Evolutionary conservation across 2,113 vertebrate species (phyloP).

Genomic region (Genyomyrus donnyi): DNA sequence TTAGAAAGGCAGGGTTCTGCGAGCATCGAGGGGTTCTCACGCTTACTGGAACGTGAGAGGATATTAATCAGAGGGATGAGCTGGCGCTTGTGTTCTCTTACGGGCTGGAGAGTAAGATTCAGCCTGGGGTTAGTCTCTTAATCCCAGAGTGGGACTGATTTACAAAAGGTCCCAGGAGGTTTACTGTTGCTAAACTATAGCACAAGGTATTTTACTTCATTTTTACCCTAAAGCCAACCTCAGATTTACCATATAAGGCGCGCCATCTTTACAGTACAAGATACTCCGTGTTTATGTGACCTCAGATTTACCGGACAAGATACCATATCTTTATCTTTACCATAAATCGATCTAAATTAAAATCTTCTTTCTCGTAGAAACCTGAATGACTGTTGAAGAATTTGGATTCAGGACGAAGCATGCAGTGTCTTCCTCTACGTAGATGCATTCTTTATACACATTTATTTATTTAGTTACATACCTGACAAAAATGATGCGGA

Average conservation of each 20-base stretch:
- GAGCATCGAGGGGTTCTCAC: not conserved
- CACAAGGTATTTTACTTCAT: not conserved
- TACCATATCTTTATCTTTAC: not conserved
- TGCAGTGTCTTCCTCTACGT: not conserved
- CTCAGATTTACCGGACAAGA: not conserved
- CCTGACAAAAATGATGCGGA: not conserved
- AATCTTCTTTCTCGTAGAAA: not conserved
- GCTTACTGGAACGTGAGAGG: not conserved
- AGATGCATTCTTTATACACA: not conserved
- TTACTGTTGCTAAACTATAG: not conserved
- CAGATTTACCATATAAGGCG: not conserved
- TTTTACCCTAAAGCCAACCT: not conserved
- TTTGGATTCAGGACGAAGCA: not conserved
- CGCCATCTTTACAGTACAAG: not conserved
- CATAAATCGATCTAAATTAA: not conserved
- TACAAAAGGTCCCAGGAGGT: not conserved
- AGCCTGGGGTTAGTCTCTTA: not conserved
- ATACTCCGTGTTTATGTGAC: not conserved
- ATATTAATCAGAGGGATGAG: not conserved
- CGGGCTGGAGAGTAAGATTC: not conserved
- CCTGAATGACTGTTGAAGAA: not conserved
- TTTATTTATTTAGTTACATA: not conserved
- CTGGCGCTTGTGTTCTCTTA: not conserved
- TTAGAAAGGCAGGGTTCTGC: not conserved
- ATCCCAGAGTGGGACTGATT: not conserved